phyloP scores from a whole-genome alignment of 2,888 invertebrate genomes.

The Drosophila rubida region DNA sequence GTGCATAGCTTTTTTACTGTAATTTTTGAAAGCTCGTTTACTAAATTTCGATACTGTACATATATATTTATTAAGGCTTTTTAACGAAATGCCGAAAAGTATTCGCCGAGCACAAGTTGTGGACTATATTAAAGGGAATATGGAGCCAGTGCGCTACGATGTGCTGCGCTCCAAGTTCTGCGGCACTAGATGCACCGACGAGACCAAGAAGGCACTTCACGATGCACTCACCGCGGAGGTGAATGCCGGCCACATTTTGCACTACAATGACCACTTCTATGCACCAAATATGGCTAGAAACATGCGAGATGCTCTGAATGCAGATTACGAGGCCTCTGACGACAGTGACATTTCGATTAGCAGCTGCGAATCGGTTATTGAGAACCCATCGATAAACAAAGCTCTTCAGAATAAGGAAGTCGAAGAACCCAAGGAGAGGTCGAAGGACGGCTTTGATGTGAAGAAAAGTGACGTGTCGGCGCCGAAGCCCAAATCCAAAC shows the following conservation, averaged over 20 bases:
- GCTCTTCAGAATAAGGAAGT: too few species aligned
- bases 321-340: not conserved
- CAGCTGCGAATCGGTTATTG: not conserved
- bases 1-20: not conserved
- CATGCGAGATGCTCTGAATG: not conserved
- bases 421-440: not conserved
- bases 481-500: too few species aligned
- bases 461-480: too few species aligned
- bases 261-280: not conserved
- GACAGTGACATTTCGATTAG: not conserved
- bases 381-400: not conserved
- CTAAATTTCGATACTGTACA: too few species aligned
- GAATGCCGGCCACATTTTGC: not conserved
- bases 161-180: not conserved
- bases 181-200: not conserved
- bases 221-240: not conserved
- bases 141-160: not conserved
- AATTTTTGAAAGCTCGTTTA: too few species aligned
- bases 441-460: too few species aligned
- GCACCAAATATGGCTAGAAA: not conserved
- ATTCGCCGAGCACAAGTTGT: not conserved
- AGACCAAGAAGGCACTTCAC: not conserved
- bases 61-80: not conserved
- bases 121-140: not conserved
- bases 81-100: not conserved